Base-by-base conservation (phyloP, 2,113 vertebrate genomes). In the Festucalex cinctus region DNA sequence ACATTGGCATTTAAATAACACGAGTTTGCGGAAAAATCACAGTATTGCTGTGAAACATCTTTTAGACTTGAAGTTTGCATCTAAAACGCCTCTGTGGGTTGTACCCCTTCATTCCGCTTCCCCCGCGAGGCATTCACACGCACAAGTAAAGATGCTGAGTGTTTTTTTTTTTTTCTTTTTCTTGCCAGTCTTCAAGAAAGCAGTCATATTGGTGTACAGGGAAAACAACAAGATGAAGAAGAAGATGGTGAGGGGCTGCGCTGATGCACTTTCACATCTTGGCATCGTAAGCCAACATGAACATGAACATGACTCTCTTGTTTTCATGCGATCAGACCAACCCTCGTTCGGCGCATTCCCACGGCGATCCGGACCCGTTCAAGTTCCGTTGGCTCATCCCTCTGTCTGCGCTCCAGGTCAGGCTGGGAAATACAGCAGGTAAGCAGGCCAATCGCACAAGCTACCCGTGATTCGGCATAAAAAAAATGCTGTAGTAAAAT, bases 311-410 rank as follows among this genome's bases (percentile, higher is more conserved):
- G 49, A 26, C 53, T 8, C 13, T 63, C 41, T 69, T 14, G 20
- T 20, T 65, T 48, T 48, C 44, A 74, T 66, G 17, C 12, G 37
- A 64, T 53, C 90, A 95, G 84, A 74, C 92, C 0, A 94, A 91
- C 62, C 86, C 91, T 62, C 94, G 95, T 16, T 90, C 92, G 2
- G 82, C 88, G 0, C 93, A 93, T 74, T 89, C 82, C 84, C 92
- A 95, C 1, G 93, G 93, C 26, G 96, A 99, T 75, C 74, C 93
- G 71, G 96, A 98, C 81, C 92, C 92, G 0, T 96, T 98, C 77
- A 98, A 98, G 83, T 98, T 99, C 85, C 94, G 96, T 53, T 98
- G 96, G 95, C 77, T 99, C 82, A 94, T 98, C 86, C 97, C 97
- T 53, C 89, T 96, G 78, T 96, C 95, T 0, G 93, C 95, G 0